Percentiles rank a stretch among this genome's conserved stretches.
Evolutionary conservation across 2,888 invertebrate species (phyloP).

Genomic region (Oscheius sp.): DNA sequence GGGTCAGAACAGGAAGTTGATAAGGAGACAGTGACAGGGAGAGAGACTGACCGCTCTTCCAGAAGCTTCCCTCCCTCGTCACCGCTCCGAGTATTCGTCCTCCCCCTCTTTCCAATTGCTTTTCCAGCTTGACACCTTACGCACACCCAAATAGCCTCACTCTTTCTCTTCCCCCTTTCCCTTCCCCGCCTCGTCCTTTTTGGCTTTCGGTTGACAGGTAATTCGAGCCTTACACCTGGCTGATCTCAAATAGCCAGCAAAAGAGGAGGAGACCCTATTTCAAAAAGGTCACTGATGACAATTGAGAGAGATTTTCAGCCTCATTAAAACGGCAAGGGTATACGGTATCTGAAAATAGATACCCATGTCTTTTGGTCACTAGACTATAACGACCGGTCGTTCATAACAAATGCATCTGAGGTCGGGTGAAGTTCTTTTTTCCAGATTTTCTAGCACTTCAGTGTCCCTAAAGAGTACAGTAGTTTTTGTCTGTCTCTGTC

Average conservation of each 20-base stretch:
- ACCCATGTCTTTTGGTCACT: background rate
- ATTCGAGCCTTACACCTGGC: constrained; percentile 5
- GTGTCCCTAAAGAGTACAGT: too few relatives aligned
- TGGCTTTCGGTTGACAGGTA: background rate
- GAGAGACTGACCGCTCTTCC: background rate
- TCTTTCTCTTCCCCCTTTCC: background rate
- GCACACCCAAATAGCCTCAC: background rate
- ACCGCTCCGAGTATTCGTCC: background rate
- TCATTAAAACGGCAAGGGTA: too few relatives aligned
- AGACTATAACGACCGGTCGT: constrained; percentile 21
- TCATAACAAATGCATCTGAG: constrained; percentile 26
- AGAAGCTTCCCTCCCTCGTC: background rate
- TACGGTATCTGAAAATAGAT: too few relatives aligned
- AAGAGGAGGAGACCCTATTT: background rate
- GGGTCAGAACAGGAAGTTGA: too few relatives aligned
- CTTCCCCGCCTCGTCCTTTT: background rate
- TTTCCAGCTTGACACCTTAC: background rate
- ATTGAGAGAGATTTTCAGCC: too few relatives aligned
- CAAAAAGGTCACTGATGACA: too few relatives aligned
- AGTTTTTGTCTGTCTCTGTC: too few relatives aligned
- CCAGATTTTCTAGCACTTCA: background rate
- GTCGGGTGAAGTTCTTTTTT: background rate
- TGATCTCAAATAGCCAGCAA: constrained; percentile 1
- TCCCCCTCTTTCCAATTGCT: background rate
- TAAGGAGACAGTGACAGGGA: too few relatives aligned